phyloP scores from a whole-genome alignment of 2,797 vertebrate species.

The Oceanodroma leucorhoa region DNA sequence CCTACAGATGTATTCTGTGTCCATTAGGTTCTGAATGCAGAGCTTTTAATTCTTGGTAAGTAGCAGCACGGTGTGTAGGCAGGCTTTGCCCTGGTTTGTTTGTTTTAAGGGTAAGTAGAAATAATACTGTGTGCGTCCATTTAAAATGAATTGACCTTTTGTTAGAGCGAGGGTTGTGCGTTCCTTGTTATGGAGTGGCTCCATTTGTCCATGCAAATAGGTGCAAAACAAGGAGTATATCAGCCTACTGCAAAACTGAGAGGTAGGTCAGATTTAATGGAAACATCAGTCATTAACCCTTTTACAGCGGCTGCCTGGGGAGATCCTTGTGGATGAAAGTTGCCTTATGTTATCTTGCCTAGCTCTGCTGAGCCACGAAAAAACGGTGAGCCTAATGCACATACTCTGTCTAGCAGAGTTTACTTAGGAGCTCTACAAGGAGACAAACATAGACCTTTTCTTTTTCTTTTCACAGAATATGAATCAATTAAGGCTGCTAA shows the following conservation, averaged over 20 bases:
- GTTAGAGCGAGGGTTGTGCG: neutral
- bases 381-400: neutral
- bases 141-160: constrained; percentile 70
- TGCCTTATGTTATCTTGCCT: neutral
- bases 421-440: constrained; percentile 11
- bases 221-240: constrained; percentile 54
- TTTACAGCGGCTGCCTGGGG: constrained; percentile 57
- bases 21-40: constrained; percentile 9
- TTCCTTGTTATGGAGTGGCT: constrained; percentile 42
- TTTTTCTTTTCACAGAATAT: constrained; percentile 11
- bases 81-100: constrained; percentile 5
- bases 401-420: neutral
- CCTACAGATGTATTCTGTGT: constrained; percentile 3
- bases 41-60: constrained; percentile 62
- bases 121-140: constrained; percentile 28
- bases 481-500: constrained; percentile 28
- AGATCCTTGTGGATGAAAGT: constrained; percentile 43
- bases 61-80: constrained; percentile 9
- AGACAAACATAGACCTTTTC: constrained; percentile 9
- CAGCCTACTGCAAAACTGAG: constrained; percentile 55
- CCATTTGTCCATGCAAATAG: constrained; percentile 66
- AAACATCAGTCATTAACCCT: constrained; percentile 75
- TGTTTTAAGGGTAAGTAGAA: neutral
- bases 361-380: neutral
- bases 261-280: constrained; percentile 73